These are phyloP conservation scores for Drosophila affinis DNA, from an alignment of 2,888 invertebrate genomes.

Conservation along the genomic window DNA sequence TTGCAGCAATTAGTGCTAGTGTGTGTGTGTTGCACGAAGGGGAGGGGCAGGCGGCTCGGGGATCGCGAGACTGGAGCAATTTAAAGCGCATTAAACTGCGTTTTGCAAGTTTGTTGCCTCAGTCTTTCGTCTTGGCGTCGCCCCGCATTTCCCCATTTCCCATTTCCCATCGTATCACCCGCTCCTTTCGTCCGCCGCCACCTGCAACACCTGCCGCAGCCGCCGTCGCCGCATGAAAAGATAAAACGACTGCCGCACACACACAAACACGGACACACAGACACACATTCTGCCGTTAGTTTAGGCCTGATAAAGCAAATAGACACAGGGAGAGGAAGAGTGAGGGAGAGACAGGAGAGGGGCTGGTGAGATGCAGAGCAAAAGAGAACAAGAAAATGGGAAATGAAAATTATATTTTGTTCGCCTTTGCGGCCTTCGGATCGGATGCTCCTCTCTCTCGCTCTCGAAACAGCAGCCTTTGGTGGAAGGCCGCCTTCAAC, in stretches of 20 bases:
- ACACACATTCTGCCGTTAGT: constrained; percentile 34
- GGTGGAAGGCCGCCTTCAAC: constrained; percentile 14
- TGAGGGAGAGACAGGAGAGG: not conserved
- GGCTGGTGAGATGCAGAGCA: not conserved
- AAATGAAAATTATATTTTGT: constrained; percentile 75
- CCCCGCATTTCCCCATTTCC: not conserved
- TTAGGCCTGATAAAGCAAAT: constrained; percentile 34
- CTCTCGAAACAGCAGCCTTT: not conserved
- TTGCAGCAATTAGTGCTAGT: constrained; percentile 63
- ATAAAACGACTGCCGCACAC: constrained; percentile 14
- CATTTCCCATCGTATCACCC: not conserved
- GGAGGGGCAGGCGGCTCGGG: constrained; percentile 5
- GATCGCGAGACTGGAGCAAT: constrained; percentile 52
- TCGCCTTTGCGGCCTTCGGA: constrained; percentile 51
- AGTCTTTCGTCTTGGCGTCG: constrained; percentile 62
- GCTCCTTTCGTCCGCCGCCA: not conserved
- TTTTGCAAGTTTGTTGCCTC: constrained; percentile 70
- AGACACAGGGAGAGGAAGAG: constrained; percentile 9
- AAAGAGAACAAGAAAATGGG: constrained; percentile 56
- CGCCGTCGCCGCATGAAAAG: not conserved
- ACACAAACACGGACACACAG: not conserved
- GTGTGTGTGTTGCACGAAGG: constrained; percentile 6
- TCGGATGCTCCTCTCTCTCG: not conserved
- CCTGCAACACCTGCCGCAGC: constrained; percentile 33
- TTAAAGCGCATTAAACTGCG: constrained; percentile 76